These are phyloP conservation scores for Phalacrocorax aristotelis DNA, from an alignment of 2,113 vertebrate genomes.

Conservation along the genomic window DNA sequence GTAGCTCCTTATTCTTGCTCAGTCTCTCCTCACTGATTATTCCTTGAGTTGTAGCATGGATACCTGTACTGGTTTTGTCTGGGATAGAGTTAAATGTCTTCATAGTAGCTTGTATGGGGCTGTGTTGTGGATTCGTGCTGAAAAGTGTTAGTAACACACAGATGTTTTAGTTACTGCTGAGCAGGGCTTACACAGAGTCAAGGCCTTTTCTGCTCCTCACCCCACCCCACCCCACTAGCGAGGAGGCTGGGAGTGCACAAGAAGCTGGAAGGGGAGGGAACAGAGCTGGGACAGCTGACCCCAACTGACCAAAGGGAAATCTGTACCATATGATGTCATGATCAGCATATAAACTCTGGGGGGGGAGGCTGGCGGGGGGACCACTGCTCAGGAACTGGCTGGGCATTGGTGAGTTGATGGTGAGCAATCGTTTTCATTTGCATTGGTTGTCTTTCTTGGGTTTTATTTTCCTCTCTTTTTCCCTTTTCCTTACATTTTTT, in stretches of 20 bases:
- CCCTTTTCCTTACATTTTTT: background rate
- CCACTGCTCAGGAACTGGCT: background rate
- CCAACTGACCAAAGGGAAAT: background rate
- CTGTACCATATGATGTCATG: rapidly evolving
- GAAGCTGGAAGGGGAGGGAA: background rate
- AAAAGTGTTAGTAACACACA: background rate
- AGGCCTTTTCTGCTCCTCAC: background rate
- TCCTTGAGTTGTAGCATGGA: background rate
- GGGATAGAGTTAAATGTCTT: background rate
- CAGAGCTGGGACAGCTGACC: background rate
- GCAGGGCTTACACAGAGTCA: background rate
- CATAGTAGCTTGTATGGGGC: background rate
- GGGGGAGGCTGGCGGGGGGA: background rate
- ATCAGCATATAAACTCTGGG: background rate
- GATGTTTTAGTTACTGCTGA: background rate
- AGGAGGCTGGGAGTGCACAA: background rate
- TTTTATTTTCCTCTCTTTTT: background rate
- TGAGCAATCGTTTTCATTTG: background rate
- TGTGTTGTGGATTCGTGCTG: background rate
- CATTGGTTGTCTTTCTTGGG: background rate
- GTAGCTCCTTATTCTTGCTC: background rate
- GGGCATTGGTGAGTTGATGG: background rate
- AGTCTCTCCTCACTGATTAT: background rate
- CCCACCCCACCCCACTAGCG: background rate
- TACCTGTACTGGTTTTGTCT: background rate